Percentiles rank a stretch among this genome's conserved stretches.
These are phyloP conservation scores for Bombus sibiricus DNA, from an alignment of 1,140 invertebrate species.

Conservation along the genomic window DNA sequence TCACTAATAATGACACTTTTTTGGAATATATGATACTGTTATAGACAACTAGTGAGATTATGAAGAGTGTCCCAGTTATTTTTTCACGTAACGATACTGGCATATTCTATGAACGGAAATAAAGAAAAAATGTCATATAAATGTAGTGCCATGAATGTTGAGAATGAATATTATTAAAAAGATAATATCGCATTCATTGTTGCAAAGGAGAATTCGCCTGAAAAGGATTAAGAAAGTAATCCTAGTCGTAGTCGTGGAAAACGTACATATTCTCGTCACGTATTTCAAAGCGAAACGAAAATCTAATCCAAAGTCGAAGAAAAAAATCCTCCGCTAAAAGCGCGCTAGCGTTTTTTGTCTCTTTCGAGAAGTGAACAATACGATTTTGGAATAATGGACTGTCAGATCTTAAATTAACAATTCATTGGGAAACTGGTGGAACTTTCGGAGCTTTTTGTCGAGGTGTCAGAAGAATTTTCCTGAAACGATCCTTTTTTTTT, in stretches of 20 bases:
- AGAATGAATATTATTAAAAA: too few relatives aligned
- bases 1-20: too few relatives aligned
- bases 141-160: too few relatives aligned
- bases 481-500: background rate
- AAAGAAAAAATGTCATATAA: too few relatives aligned
- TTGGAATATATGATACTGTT: too few relatives aligned
- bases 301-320: background rate
- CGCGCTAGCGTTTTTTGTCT: background rate
- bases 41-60: too few relatives aligned
- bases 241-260: too few relatives aligned
- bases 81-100: too few relatives aligned
- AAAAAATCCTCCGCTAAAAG: background rate
- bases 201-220: background rate
- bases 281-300: background rate
- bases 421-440: background rate
- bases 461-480: background rate
- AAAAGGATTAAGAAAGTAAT: background rate
- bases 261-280: too few relatives aligned
- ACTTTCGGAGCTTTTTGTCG: background rate
- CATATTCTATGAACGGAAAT: too few relatives aligned
- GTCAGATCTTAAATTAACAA: conserved; percentile 7
- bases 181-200: background rate
- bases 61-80: too few relatives aligned
- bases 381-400: conserved; percentile 11
- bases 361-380: background rate